Evolutionary conservation across 2,888 invertebrate genomes (phyloP).

Genomic region (Melipona beecheii): DNA sequence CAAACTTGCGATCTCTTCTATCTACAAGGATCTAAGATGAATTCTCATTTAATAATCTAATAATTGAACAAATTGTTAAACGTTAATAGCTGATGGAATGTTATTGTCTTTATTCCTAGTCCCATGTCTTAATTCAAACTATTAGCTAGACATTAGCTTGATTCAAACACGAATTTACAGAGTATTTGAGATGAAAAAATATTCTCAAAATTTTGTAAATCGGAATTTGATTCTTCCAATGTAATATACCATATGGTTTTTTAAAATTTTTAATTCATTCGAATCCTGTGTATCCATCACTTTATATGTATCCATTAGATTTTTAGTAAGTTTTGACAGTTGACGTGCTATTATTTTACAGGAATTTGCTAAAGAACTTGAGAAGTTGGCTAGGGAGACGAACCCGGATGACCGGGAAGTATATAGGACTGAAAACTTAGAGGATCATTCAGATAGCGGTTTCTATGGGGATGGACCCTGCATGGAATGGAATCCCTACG

Average conservation of each 20-base stretch:
- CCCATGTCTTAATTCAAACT: neutral
- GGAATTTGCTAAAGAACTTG: conserved; percentile 69
- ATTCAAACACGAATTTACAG: neutral
- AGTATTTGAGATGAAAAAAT: neutral
- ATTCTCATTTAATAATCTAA: neutral
- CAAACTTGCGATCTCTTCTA: neutral
- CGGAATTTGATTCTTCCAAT: neutral
- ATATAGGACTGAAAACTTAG: conserved; percentile 30
- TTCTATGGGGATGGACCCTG: conserved; percentile 84
- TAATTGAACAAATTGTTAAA: no score
- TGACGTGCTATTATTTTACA: conserved; percentile 30
- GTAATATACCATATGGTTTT: neutral
- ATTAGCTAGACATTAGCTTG: neutral
- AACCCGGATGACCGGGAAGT: conserved; percentile 64
- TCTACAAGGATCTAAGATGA: neutral
- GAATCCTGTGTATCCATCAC: neutral
- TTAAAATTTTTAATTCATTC: neutral
- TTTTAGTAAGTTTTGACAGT: neutral
- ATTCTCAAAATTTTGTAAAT: neutral
- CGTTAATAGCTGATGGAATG: no score
- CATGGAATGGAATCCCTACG: conserved; percentile 86
- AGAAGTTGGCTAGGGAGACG: conserved; percentile 61
- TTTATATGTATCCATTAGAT: neutral
- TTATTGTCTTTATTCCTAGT: no score
- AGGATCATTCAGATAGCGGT: conserved; percentile 32